Percentiles rank a stretch among this genome's conserved stretches.
Conservation (phyloP, 2,797 vertebrate species). For the Holocentrus rufus region DNA sequence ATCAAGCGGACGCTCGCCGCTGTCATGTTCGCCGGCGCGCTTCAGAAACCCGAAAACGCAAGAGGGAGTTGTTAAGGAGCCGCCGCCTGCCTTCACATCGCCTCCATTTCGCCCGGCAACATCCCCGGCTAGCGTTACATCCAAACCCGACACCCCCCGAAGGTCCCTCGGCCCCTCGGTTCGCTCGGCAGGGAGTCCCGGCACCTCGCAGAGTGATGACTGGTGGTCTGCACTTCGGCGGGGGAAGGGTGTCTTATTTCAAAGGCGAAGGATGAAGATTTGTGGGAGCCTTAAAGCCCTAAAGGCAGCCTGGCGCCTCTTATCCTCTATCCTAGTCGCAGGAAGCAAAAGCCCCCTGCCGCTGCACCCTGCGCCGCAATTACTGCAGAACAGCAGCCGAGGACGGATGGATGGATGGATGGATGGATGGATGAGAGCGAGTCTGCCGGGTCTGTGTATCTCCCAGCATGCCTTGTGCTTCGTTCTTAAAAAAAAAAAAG, state of each 20-base stretch:
- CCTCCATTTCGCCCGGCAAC: not conserved
- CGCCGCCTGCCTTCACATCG: slow-evolving; percentile 1
- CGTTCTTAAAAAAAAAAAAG: too few species aligned
- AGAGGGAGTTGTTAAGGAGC: slow-evolving; percentile 19
- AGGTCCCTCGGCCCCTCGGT: slow-evolving; percentile 43
- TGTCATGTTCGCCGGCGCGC: not conserved
- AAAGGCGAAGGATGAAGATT: slow-evolving; percentile 75
- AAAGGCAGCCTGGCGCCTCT: slow-evolving; percentile 67
- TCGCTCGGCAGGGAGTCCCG: slow-evolving; percentile 45
- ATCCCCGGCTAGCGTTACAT: slow-evolving; percentile 23
- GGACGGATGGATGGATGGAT: slow-evolving; percentile 15
- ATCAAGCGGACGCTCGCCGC: slow-evolving; percentile 21
- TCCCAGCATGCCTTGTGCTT: too few species aligned
- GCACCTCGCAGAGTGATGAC: slow-evolving; percentile 44
- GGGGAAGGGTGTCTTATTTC: slow-evolving; percentile 74
- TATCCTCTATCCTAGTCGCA: slow-evolving; percentile 55
- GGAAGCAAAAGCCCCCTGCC: slow-evolving; percentile 56
- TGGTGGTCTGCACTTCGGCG: slow-evolving; percentile 61
- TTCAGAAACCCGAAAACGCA: slow-evolving; percentile 19
- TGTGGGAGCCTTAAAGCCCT: slow-evolving; percentile 73
- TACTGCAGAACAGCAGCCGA: slow-evolving; percentile 20
- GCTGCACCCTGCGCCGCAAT: slow-evolving; percentile 52
- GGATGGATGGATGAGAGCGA: not conserved
- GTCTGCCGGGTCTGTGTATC: slow-evolving; percentile 3
- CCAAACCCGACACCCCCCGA: slow-evolving; percentile 34